Base-by-base conservation (phyloP, 2,888 invertebrate species). In the Agonopterix arenella region DNA sequence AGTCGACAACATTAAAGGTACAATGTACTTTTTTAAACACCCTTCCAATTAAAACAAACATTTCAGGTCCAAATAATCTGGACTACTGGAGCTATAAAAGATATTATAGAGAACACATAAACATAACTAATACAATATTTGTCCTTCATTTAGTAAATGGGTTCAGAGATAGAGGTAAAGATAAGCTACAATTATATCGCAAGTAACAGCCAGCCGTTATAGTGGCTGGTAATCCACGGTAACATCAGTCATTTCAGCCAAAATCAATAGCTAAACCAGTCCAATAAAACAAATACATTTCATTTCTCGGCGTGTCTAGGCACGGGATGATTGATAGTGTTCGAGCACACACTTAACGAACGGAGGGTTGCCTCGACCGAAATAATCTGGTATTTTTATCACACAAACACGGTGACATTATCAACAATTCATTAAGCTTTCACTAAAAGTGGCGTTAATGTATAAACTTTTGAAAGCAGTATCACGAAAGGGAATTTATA, bases 321-420 rank as follows among this genome's bases (percentile, higher is more conserved):
- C 70, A 66, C 71, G 66, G 71, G 64, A 84, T 88, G 85, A 88
- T 86, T 85, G 85, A 88, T 88, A 83, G 81, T 82, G 79, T 74
- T 79, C 77, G 79, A 79, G 72, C 68, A 80, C 73, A 83, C 77
- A 77, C 65, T 72, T 70, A 76, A 66, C 62, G 77, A 80, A 84
- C 81, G 77, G 82, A 74, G 74, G 75, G 71, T 60, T 61, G 58
- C 69, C 60, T 58, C 66, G 60, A 62, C 59, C 62, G 62, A 69
- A 68, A 76, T 73, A 76, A 74, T 73, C 69, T 71, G 60, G 44
- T 70, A 68, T 69, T 74, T 70, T 70, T 66, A 68, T 67, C 63
- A 64, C 54, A 64, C 54, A 55, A 56, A 58, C 54, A 56, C 51
- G 45, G 58, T 50, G 54, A 56, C 59, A 65, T 62, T 68, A 76